Conservation (phyloP, 2,888 invertebrate genomes). For the Drepanosiphum platanoidis region DNA sequence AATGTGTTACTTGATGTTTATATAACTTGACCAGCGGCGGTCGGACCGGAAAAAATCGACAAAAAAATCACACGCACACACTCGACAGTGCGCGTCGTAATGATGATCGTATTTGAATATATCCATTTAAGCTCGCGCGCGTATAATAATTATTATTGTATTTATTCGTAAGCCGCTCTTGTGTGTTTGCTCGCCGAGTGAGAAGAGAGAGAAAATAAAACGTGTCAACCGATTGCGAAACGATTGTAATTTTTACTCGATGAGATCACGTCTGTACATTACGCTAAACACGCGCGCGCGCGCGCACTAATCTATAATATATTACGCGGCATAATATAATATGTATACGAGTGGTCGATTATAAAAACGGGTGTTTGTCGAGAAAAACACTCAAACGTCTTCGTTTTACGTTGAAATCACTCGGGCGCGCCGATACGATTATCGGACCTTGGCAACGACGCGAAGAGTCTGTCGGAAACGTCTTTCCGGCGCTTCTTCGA, state of each 20-base stretch:
- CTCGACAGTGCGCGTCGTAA: no score
- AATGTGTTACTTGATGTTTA: no score
- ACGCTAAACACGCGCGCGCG: background rate
- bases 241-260: background rate
- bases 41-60: no score
- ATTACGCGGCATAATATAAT: background rate
- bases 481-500: no score
- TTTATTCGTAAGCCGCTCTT: no score
- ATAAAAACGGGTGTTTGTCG: background rate
- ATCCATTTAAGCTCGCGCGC: no score
- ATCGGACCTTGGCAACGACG: background rate
- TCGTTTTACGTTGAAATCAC: background rate
- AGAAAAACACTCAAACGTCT: background rate
- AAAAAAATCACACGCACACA: no score
- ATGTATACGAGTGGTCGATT: background rate
- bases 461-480: no score
- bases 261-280: background rate
- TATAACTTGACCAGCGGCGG: no score
- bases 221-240: constrained; percentile 4
- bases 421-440: background rate
- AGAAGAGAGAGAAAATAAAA: background rate
- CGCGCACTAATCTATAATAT: background rate
- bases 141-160: no score
- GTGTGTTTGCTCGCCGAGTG: no score
- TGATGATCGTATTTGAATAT: no score